These are phyloP conservation scores for Agapostemon virescens DNA, from an alignment of 2,888 invertebrate species.

Conservation along the genomic window DNA sequence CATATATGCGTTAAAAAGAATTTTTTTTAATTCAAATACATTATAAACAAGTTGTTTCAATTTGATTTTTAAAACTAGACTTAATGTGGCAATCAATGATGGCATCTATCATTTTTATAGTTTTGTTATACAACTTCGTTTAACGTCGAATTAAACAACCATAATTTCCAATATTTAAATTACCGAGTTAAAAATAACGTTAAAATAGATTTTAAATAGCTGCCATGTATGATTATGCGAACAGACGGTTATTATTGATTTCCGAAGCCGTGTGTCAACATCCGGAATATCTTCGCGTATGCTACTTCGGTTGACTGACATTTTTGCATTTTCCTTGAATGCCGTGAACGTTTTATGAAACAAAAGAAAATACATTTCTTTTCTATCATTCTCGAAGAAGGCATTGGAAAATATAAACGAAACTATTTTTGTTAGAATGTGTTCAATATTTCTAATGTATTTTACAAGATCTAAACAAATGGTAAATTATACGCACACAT, in stretches of 20 bases:
- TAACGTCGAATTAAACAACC: neutral
- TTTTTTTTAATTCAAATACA: too few species aligned
- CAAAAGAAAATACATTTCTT: neutral
- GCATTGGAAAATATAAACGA: neutral
- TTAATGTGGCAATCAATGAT: neutral
- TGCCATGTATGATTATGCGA: neutral
- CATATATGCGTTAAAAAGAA: neutral
- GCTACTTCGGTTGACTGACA: slow-evolving; percentile 9
- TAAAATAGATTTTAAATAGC: neutral
- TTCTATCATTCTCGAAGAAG: neutral
- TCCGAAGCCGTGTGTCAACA: slow-evolving; percentile 54
- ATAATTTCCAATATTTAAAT: neutral
- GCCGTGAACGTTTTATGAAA: neutral
- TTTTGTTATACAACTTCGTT: neutral
- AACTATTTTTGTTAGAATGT: neutral
- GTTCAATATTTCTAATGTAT: neutral
- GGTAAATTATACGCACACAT: neutral
- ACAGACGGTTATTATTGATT: slow-evolving; percentile 55
- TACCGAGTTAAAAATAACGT: neutral
- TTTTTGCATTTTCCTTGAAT: slow-evolving; percentile 14
- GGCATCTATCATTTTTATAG: neutral
- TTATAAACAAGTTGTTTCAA: too few species aligned
- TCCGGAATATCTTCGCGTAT: slow-evolving; percentile 31
- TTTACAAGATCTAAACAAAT: neutral
- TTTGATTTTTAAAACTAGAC: neutral